A percentile compares a stretch with the other conserved stretches of the same genome.
These are phyloP conservation scores for Cryptophagus acutangulus DNA, from an alignment of 2,888 invertebrate species.

Conservation along the genomic window DNA sequence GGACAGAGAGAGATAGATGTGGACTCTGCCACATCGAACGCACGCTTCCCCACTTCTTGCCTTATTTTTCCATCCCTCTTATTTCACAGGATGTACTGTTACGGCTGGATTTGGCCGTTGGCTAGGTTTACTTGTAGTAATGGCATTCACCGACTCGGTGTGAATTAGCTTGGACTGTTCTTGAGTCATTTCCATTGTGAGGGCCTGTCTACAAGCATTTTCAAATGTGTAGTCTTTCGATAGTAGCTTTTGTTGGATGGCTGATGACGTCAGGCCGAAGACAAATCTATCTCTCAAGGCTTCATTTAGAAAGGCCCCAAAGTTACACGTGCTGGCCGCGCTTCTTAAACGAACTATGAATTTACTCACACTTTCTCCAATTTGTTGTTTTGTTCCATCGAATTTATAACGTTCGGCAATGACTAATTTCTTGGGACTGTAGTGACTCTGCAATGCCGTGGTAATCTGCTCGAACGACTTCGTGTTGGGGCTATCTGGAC, in stretches of 20 bases:
- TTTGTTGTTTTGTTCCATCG: slow-evolving; percentile 25
- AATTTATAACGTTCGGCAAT: slow-evolving; percentile 31
- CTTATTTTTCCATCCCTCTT: no score
- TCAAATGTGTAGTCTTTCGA: slow-evolving; percentile 4
- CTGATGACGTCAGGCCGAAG: slow-evolving; percentile 23
- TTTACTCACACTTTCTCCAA: slow-evolving; percentile 14
- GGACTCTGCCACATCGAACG: no score
- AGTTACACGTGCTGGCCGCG: slow-evolving; percentile 26
- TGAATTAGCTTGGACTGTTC: no score
- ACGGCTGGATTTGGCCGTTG: no score
- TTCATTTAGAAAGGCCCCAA: slow-evolving; percentile 26
- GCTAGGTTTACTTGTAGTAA: no score
- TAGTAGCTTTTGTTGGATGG: slow-evolving; percentile 19
- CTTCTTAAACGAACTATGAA: slow-evolving; percentile 26
- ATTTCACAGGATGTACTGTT: no score
- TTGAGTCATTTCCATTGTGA: not conserved
- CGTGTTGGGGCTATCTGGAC: slow-evolving; percentile 9
- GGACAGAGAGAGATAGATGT: no score
- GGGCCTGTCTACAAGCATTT: slow-evolving; percentile 1
- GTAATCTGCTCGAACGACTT: slow-evolving; percentile 7
- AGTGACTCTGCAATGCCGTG: slow-evolving; percentile 3
- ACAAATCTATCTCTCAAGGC: slow-evolving; percentile 23
- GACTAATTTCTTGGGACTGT: slow-evolving; percentile 21
- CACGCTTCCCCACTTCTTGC: no score
- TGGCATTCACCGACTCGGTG: no score